A percentile compares a stretch with the other conserved stretches of the same genome.
phyloP scores from a whole-genome alignment of 2,888 invertebrate genomes.

The Orthosia cruda region DNA sequence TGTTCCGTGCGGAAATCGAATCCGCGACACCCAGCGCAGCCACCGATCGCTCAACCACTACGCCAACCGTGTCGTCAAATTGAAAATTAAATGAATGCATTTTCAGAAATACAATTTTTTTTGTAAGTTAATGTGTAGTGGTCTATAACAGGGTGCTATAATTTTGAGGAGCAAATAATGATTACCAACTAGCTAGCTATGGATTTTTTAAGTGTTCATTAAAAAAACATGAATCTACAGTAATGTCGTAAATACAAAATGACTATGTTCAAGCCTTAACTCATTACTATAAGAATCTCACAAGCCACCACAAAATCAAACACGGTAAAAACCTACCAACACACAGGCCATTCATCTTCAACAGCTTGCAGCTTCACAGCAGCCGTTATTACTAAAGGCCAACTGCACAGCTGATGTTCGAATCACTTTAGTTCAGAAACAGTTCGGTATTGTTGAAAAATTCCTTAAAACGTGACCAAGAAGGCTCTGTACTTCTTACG shows the following conservation, averaged over 20 bases:
- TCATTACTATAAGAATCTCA: neutral
- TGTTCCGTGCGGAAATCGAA: no score
- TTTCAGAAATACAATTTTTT: neutral
- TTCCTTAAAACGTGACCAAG: slow-evolving; percentile 42
- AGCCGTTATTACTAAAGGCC: slow-evolving; percentile 15
- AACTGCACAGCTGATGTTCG: slow-evolving; percentile 30
- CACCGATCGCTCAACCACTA: no score
- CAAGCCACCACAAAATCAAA: neutral
- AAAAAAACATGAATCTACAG: neutral
- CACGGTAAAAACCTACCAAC: neutral
- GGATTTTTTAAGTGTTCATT: neutral
- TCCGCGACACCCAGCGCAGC: no score
- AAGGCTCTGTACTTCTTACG: neutral
- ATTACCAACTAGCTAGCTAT: neutral
- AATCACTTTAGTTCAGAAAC: slow-evolving; percentile 45
- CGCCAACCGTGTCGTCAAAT: neutral
- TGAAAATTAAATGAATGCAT: neutral
- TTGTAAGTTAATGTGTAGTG: no score
- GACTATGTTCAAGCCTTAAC: neutral
- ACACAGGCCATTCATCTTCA: slow-evolving; percentile 3
- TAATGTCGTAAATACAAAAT: neutral
- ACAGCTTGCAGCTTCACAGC: neutral
- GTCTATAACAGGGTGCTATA: no score
- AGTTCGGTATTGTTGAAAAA: slow-evolving; percentile 49
- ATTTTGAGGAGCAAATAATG: neutral